Evolutionary conservation across 2,797 vertebrate genomes (phyloP).

Genomic region (Coracias cyanogaster): DNA sequence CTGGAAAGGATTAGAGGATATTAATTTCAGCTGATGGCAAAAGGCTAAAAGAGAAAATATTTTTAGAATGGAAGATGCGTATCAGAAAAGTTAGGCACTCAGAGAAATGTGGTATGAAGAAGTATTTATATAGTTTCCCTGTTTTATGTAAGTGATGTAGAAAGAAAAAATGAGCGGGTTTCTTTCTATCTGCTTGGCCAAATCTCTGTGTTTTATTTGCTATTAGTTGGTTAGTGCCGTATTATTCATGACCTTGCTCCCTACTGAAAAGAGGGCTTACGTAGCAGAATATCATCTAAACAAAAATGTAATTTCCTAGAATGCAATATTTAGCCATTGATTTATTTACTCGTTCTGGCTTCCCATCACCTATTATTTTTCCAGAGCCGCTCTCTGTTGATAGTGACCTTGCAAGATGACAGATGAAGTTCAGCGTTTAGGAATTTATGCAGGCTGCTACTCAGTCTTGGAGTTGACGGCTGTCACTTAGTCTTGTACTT

Average conservation of each 20-base stretch:
- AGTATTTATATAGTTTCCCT: background rate
- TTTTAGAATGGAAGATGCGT: background rate
- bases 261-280: background rate
- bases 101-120: background rate
- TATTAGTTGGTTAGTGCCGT: background rate
- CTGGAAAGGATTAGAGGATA: background rate
- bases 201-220: background rate
- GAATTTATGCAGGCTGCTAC: background rate
- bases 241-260: background rate
- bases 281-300: background rate
- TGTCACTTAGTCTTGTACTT: background rate
- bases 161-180: background rate
- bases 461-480: background rate
- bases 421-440: background rate
- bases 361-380: background rate
- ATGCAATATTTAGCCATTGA: background rate
- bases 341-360: slow-evolving; percentile 7
- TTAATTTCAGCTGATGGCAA: background rate
- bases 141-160: background rate
- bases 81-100: background rate
- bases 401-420: background rate
- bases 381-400: background rate
- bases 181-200: background rate
- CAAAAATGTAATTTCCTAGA: background rate
- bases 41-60: background rate